Base-by-base conservation (phyloP, 2,797 vertebrate genomes). In the Platyrinchus mystaceus region DNA sequence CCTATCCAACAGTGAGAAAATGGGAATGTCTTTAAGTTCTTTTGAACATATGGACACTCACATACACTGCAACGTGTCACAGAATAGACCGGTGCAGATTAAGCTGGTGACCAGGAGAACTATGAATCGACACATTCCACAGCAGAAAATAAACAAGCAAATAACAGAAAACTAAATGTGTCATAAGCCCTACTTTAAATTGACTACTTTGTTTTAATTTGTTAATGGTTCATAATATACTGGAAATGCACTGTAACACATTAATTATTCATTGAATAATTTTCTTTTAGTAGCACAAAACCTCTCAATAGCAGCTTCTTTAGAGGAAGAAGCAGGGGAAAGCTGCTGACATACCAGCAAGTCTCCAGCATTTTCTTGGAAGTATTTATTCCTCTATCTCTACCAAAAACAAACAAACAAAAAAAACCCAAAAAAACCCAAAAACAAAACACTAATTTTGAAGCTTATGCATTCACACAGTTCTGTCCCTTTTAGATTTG, bases 251-350 rank as follows among this genome's bases (percentile, higher is more conserved):
- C 39, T 80, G 60, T 77, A 87, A 73, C 19, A 78, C 17, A 80
- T 95, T 93, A 91, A 84, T 93, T 85, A 92, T 94, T 94, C 55
- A 95, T 87, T 83, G 80, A 85, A 81, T 91, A 82, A 77, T 89
- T 94, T 82, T 94, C 39, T 89, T 92, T 84, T 43, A 82, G 41
- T 68, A 84, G 41, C 23, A 70, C 21, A 60, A 60, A 90, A 46
- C 24, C 63, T 77, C 70, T 90, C 70, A 81, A 82, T 28, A 60
- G 64, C 18, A 85, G 47, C n/a, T 81, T 60, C 52, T 75, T 79
- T 46, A 86, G 26, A 32, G 43, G 32, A 64, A 46, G 55, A 85
- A 94, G 44, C 52, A 78, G 37, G 11, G 47, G 69, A 94, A 89
- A 78, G 44, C 66, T 87, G 70, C 75, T 81, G 88, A 86, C 64